Conservation (phyloP, 2,888 invertebrate species). For the Molorchus minor region DNA sequence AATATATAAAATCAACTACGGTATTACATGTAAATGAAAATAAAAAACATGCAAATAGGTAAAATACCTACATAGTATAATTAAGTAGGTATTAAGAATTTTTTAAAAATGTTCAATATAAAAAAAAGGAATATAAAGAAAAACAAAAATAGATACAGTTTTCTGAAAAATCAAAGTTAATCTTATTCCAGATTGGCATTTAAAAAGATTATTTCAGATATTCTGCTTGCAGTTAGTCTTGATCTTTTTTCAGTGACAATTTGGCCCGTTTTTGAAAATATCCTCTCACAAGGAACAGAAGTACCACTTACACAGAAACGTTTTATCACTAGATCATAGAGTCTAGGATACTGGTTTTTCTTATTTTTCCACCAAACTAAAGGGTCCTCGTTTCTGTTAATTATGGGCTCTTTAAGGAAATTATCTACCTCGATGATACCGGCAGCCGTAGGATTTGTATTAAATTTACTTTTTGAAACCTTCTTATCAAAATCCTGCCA, state of each 20-base stretch:
- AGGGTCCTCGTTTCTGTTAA: constrained; percentile 10
- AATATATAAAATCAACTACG: neutral
- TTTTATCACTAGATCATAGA: constrained; percentile 4
- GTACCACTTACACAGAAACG: neutral
- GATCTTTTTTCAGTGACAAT: too few relatives aligned
- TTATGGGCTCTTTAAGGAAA: constrained; percentile 3
- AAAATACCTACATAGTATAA: neutral
- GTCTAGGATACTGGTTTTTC: constrained; percentile 7
- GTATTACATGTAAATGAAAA: neutral
- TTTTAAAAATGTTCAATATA: too few relatives aligned
- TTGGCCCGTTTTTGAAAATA: too few relatives aligned
- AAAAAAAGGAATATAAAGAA: too few relatives aligned
- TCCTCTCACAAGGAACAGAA: neutral
- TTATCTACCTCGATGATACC: neutral
- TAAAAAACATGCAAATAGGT: neutral
- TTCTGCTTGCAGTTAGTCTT: constrained; percentile 4
- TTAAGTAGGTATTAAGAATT: too few relatives aligned
- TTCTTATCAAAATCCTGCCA: constrained; percentile 1
- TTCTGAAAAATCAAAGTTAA: neutral
- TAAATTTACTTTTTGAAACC: neutral
- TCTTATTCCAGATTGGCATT: neutral
- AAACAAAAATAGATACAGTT: too few relatives aligned
- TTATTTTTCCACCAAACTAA: constrained; percentile 9
- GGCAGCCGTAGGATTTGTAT: neutral
- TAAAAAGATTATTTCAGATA: constrained; percentile 16